Percentiles rank a stretch among this genome's conserved stretches.
phyloP scores from a whole-genome alignment of 2,113 vertebrate genomes.

The Cygnus buccinator region DNA sequence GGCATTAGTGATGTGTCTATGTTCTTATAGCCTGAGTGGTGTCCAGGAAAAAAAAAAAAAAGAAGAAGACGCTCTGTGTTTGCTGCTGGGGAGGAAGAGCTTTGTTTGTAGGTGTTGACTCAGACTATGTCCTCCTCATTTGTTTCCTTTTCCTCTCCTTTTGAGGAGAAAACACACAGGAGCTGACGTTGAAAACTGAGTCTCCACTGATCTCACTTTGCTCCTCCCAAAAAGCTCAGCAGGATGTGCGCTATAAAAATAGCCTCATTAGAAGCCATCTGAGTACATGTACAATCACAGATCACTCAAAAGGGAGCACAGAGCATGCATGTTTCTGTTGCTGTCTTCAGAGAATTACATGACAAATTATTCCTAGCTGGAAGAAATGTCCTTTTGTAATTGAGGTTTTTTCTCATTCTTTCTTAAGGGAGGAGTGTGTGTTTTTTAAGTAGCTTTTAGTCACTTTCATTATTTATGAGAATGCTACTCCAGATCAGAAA shows the following conservation, averaged over 20 bases:
- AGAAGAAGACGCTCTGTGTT: neutral
- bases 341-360: slow-evolving; percentile 69
- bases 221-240: slow-evolving; percentile 40
- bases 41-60: neutral
- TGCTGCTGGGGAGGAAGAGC: neutral
- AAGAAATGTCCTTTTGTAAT: slow-evolving; percentile 71
- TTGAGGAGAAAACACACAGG: neutral
- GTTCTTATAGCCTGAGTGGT: neutral
- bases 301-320: slow-evolving; percentile 45
- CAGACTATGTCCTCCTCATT: neutral
- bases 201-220: slow-evolving; percentile 1
- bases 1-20: neutral
- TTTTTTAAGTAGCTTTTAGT: slow-evolving; percentile 74
- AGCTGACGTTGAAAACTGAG: slow-evolving; percentile 26
- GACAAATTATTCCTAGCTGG: slow-evolving; percentile 73
- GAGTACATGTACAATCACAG: slow-evolving; percentile 35
- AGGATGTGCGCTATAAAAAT: slow-evolving; percentile 65
- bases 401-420: slow-evolving; percentile 44
- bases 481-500: slow-evolving; percentile 57
- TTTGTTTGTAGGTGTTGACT: neutral
- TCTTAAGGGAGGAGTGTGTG: slow-evolving; percentile 62
- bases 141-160: slow-evolving; percentile 20
- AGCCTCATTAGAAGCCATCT: slow-evolving; percentile 61
- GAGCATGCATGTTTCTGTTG: slow-evolving; percentile 48
- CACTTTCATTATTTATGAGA: slow-evolving; percentile 72